These are phyloP conservation scores for Cisticola juncidis DNA, from an alignment of 2,113 vertebrate genomes.

Conservation along the genomic window DNA sequence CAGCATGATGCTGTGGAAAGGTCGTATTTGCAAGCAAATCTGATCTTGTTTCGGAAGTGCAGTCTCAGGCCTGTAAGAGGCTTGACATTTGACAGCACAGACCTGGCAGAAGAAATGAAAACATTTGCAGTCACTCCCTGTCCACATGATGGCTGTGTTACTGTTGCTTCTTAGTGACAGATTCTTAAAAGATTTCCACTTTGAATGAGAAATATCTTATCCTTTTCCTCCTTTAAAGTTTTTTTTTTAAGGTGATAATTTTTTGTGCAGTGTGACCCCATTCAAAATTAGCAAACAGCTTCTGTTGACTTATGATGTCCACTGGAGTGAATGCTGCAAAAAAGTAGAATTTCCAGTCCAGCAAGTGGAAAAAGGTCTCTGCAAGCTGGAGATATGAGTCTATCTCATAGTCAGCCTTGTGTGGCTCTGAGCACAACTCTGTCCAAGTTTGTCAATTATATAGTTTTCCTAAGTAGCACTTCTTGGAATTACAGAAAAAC, in stretches of 20 bases:
- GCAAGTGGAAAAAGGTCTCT: not conserved
- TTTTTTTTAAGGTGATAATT: not conserved
- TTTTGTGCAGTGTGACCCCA: not conserved
- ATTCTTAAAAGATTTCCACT: not conserved
- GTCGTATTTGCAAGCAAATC: not conserved
- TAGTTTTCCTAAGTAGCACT: not conserved
- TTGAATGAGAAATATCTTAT: not conserved
- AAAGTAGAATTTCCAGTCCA: not conserved
- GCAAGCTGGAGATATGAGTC: accelerated
- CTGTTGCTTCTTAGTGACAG: not conserved
- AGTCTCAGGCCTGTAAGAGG: not conserved
- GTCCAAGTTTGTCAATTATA: not conserved
- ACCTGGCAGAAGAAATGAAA: not conserved
- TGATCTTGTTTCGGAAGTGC: not conserved
- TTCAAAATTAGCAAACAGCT: not conserved
- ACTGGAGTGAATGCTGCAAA: not conserved
- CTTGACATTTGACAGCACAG: not conserved
- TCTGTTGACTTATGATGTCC: not conserved
- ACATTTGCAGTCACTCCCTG: not conserved
- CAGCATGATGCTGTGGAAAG: not conserved
- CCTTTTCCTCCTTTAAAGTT: not conserved
- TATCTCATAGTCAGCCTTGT: not conserved
- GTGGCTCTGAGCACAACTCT: not conserved
- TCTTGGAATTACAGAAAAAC: not conserved
- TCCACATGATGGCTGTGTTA: not conserved